phyloP scores from a whole-genome alignment of 2,113 vertebrate species.

The Megalops atlanticus region DNA sequence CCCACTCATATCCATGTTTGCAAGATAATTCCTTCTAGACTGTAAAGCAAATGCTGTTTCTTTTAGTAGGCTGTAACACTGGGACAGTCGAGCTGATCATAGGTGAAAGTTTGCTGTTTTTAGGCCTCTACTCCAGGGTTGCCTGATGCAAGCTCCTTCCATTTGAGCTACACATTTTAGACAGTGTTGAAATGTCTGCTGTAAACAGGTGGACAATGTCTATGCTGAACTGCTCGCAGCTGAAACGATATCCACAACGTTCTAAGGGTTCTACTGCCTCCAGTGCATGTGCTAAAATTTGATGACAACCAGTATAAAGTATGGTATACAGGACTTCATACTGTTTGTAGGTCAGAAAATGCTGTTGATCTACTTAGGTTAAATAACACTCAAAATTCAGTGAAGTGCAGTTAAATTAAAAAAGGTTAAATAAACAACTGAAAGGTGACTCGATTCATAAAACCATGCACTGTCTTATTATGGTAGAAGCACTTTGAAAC shows the following conservation, averaged over 20 bases:
- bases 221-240: not conserved
- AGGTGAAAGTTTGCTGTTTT: not conserved
- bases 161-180: not conserved
- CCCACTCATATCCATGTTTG: not conserved
- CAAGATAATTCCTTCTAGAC: not conserved
- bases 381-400: too few species aligned
- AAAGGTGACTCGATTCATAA: too few species aligned
- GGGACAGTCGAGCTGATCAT: not conserved
- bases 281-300: not conserved
- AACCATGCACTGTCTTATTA: too few species aligned
- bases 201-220: constrained; percentile 15
- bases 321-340: too few species aligned
- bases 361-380: too few species aligned
- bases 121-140: not conserved
- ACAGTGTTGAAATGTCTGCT: not conserved
- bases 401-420: too few species aligned
- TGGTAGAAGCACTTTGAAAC: too few species aligned
- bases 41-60: not conserved
- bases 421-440: too few species aligned
- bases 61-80: not conserved
- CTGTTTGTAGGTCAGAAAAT: too few species aligned
- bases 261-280: not conserved
- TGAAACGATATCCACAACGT: not conserved
- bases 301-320: not conserved
- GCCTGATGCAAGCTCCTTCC: not conserved